phyloP scores from a whole-genome alignment of 1,140 invertebrate species.

The Hylaeus anthracinus region DNA sequence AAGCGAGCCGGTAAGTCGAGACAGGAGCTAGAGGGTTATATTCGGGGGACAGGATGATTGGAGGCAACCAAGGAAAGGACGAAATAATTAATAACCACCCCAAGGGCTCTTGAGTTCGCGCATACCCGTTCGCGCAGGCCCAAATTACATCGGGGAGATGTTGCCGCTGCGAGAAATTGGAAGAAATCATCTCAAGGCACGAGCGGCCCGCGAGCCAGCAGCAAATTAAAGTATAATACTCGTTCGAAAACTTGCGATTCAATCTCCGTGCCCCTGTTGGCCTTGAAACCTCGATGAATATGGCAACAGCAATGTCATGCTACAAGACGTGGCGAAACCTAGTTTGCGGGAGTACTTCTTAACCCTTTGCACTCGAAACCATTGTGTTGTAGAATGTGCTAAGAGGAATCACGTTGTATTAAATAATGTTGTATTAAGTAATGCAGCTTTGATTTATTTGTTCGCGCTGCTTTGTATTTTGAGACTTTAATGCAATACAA shows the following conservation, averaged over 20 bases:
- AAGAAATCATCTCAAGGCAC: slow-evolving; percentile 11
- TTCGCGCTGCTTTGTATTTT: no score
- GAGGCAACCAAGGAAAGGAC: background rate
- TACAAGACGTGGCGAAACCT: slow-evolving; percentile 10
- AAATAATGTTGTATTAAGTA: no score
- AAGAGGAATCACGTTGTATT: no score
- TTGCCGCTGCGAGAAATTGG: slow-evolving; percentile 23
- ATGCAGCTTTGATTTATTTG: no score
- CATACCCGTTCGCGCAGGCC: slow-evolving; percentile 10
- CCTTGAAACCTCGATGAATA: slow-evolving; percentile 17
- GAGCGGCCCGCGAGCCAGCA: no score
- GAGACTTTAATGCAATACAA: no score
- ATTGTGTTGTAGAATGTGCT: no score
- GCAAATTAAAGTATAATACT: slow-evolving; percentile 31
- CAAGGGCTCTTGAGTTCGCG: slow-evolving; percentile 18
- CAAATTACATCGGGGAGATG: slow-evolving; percentile 38
- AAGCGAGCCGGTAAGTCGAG: slow-evolving; percentile 43
- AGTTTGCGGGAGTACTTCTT: background rate
- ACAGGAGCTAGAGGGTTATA: background rate
- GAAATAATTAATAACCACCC: slow-evolving; percentile 57
- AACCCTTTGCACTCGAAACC: background rate
- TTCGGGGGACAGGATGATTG: slow-evolving; percentile 28
- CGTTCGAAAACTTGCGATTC: slow-evolving; percentile 27
- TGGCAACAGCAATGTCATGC: slow-evolving; percentile 19
- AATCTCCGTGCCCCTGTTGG: slow-evolving; percentile 12